phyloP scores from a whole-genome alignment of 1,140 invertebrate genomes.

The Halictus rubicundus region DNA sequence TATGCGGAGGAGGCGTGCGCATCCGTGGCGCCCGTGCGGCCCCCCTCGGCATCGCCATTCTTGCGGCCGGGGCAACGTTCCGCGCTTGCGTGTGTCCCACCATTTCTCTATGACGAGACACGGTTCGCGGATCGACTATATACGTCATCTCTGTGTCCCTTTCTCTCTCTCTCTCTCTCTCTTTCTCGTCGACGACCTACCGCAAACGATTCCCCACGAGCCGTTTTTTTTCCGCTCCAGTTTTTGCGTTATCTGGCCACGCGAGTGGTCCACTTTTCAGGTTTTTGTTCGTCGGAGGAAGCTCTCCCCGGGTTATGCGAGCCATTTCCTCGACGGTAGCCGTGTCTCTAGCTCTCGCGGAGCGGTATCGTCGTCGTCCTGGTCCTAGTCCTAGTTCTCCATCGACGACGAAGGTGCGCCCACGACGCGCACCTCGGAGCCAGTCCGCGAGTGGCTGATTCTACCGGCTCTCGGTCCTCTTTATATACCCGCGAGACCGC shows the following conservation, averaged over 20 bases:
- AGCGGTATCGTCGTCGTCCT: neutral
- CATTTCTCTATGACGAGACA: conserved; percentile 19
- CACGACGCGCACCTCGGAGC: conserved; percentile 60
- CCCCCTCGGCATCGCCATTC: conserved; percentile 36
- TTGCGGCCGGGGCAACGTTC: conserved; percentile 50
- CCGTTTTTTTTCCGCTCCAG: conserved; percentile 16
- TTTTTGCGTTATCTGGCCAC: conserved; percentile 3
- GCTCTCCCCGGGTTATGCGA: neutral
- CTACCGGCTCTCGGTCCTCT: conserved; percentile 43
- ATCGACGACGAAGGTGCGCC: neutral
- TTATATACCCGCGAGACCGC: conserved; percentile 69
- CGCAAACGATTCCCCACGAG: conserved; percentile 26
- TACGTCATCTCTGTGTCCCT: conserved; percentile 29
- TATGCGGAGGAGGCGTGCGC: neutral
- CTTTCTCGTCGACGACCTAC: conserved; percentile 8
- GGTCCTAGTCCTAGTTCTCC: neutral
- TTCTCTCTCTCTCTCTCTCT: neutral
- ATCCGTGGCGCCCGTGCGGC: neutral
- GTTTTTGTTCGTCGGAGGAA: too few relatives aligned
- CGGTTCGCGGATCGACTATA: neutral
- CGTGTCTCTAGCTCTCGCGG: too few relatives aligned
- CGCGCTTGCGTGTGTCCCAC: conserved; percentile 2
- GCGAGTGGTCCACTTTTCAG: conserved; percentile 27
- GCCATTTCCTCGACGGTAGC: neutral
- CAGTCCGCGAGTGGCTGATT: conserved; percentile 73